These are phyloP conservation scores for Rhingia rostrata DNA, from an alignment of 2,888 invertebrate species.

Conservation along the genomic window DNA sequence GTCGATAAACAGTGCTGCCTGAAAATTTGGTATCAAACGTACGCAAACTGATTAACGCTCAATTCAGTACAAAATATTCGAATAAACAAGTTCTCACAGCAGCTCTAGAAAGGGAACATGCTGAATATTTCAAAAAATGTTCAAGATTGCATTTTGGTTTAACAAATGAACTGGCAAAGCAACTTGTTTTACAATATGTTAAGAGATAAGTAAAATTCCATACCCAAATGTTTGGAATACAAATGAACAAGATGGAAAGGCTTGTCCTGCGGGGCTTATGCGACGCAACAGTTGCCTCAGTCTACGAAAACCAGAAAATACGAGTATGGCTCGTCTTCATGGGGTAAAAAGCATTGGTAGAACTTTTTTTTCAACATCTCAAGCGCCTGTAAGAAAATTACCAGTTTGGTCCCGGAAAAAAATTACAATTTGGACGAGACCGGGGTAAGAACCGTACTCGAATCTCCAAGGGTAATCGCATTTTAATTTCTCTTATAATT, in stretches of 20 bases:
- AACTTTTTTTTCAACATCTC: slow-evolving; percentile 16
- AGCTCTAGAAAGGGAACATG: no score
- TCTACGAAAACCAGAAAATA: slow-evolving; percentile 15
- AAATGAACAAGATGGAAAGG: slow-evolving; percentile 10
- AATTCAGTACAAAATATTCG: no score
- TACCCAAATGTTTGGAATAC: slow-evolving; percentile 4
- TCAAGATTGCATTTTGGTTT: no score
- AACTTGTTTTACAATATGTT: no score
- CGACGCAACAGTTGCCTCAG: slow-evolving; percentile 6
- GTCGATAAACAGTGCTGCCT: no score
- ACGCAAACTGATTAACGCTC: no score
- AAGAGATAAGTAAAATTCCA: background rate
- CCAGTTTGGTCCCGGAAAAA: slow-evolving; percentile 17
- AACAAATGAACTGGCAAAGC: no score
- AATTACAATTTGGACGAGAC: slow-evolving; percentile 31
- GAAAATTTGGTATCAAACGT: no score
- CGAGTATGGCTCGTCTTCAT: slow-evolving; percentile 1
- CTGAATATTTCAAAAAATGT: no score
- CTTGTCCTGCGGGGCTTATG: slow-evolving; percentile 11
- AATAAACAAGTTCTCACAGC: no score
- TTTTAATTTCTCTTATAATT: background rate
- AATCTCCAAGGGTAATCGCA: slow-evolving; percentile 3
- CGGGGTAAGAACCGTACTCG: slow-evolving; percentile 11
- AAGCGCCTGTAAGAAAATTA: slow-evolving; percentile 3
- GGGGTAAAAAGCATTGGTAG: background rate